Conservation (phyloP, 2,113 vertebrate genomes). For the Atrichornis clamosus region DNA sequence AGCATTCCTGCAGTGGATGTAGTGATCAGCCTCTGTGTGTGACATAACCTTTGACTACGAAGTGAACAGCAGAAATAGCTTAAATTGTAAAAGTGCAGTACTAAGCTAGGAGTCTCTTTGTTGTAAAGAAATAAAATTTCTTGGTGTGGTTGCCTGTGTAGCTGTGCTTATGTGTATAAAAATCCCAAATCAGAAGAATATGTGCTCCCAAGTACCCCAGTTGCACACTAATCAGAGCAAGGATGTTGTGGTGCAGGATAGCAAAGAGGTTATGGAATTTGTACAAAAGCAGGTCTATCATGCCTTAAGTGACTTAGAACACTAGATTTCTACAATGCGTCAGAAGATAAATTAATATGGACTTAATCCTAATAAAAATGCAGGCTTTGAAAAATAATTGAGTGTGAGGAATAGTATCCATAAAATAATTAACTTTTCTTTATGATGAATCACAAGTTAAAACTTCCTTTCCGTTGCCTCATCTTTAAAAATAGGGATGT, state of each 20-base stretch:
- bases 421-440: conserved; percentile 4
- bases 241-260: not conserved
- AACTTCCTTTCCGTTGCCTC: not conserved
- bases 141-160: not conserved
- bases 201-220: not conserved
- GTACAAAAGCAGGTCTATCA: not conserved
- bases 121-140: not conserved
- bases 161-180: not conserved
- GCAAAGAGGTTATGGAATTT: not conserved
- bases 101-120: not conserved
- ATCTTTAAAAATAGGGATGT: conserved; percentile 4
- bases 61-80: not conserved
- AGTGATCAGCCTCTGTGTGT: not conserved
- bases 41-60: not conserved
- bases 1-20: not conserved
- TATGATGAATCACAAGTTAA: not conserved
- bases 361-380: not conserved
- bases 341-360: not conserved
- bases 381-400: not conserved
- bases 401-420: not conserved
- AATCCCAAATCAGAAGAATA: not conserved
- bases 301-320: not conserved
- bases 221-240: not conserved
- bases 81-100: not conserved
- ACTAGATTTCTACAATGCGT: not conserved